Base-by-base conservation (phyloP, 2,888 invertebrate genomes). In the Dyspetes luteomarginatus region DNA sequence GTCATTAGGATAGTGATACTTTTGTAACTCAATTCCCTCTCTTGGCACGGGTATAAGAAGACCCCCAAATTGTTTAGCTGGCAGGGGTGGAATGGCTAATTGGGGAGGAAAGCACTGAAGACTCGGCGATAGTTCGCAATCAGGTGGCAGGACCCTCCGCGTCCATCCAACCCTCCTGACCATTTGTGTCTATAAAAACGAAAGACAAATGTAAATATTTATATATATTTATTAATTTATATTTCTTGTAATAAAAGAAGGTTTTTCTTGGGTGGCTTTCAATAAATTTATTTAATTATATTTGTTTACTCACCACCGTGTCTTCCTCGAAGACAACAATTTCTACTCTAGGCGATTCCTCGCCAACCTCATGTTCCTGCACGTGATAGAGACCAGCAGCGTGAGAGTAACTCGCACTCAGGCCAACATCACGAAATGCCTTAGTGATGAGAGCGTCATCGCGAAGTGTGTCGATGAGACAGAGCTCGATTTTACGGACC, bases 21-120 rank as follows among this genome's bases (percentile, higher is more conserved):
- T 94, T 82, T 94, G 93, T 52, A 94, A 91, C 88, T 94, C 94
- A 45, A 94, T 93, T 67, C 93, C 93, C 86, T 94, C 94, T 58
- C 93, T 88, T 1, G 94, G 94, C 15, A 93, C 93, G 7, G 94
- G 93, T 58, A 94, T 89, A 15, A 90, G 86, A 52, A 91, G 89
- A n/a, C 92, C 92, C 3, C 93, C 93, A 81, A 93, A 93, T 72
- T 92, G 91, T 82, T 92, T 91, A 12, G 88, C 87, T 28, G 93
- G 93, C 73, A 94, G 89, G 0, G 94, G 94, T 36, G 91, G 88
- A 43, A 92, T 90, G 12, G 93, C 92, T 41, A 94, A 90, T 65
- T 92, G 90, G 1, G 92, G 92, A 1, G 94, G 94, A 85, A 94
- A 94, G 83, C 93, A 93, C 82, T 93, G 92, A 4, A 93, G 87